phyloP scores from a whole-genome alignment of 2,888 invertebrate genomes.

The Apomyelois bistriatella region DNA sequence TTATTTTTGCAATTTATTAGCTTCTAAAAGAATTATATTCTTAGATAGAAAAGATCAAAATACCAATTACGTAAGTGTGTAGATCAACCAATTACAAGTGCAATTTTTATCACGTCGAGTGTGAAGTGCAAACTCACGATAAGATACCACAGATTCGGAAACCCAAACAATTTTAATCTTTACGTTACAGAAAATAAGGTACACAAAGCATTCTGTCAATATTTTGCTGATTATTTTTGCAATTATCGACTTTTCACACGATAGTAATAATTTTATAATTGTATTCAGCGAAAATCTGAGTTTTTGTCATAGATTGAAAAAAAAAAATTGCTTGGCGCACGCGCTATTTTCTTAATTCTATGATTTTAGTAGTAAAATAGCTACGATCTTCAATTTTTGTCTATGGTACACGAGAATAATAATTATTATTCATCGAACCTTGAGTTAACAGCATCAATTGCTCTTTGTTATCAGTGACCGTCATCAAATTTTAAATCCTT shows the following conservation, averaged over 20 bases:
- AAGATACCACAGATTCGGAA: constrained; percentile 25
- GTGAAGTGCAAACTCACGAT: constrained; percentile 28
- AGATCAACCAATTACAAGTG: constrained; percentile 30
- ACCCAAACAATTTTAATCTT: constrained; percentile 24
- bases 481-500: too few species aligned
- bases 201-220: not conserved
- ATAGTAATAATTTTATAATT: not conserved
- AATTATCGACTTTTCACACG: constrained; percentile 1
- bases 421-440: too few species aligned
- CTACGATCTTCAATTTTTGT: too few species aligned
- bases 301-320: too few species aligned
- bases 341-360: too few species aligned
- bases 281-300: not conserved
- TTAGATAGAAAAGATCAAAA: not conserved
- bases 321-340: too few species aligned
- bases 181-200: not conserved
- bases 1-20: too few species aligned
- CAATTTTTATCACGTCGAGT: constrained; percentile 35
- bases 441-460: too few species aligned
- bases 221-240: not conserved
- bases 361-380: too few species aligned
- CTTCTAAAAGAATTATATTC: too few species aligned
- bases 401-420: too few species aligned
- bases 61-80: constrained; percentile 8
- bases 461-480: too few species aligned